Evolutionary conservation across 2,888 invertebrate species (phyloP).

Genomic region (Alloplasta piceator): DNA sequence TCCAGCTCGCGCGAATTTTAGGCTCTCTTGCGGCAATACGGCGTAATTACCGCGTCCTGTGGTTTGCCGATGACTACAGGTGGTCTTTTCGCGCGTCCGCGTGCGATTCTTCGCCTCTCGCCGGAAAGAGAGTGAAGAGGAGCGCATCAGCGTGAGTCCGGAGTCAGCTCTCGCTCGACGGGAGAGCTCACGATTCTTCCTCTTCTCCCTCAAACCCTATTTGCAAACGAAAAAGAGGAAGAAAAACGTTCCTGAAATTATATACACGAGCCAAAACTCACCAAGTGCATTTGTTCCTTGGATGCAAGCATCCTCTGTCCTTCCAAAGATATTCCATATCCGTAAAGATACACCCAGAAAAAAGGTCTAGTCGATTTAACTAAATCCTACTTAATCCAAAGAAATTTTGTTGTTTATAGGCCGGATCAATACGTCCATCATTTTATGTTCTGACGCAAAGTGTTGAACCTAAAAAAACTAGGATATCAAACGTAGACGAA

Average conservation of each 20-base stretch:
- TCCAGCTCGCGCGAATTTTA: slow-evolving; percentile 72
- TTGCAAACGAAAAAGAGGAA: slow-evolving; percentile 7
- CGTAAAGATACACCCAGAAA: too few species aligned
- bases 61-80: slow-evolving; percentile 76
- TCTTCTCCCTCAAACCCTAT: slow-evolving; percentile 16
- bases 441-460: too few species aligned
- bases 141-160: slow-evolving; percentile 62
- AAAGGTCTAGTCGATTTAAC: too few species aligned
- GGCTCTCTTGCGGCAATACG: slow-evolving; percentile 61
- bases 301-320: slow-evolving; percentile 28
- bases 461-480: too few species aligned
- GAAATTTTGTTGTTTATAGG: too few species aligned
- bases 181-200: slow-evolving; percentile 25
- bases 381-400: too few species aligned
- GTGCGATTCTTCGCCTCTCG: slow-evolving; percentile 25
- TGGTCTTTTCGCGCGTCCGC: slow-evolving; percentile 71
- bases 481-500: too few species aligned
- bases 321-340: neutral
- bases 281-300: slow-evolving; percentile 8
- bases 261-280: slow-evolving; percentile 14
- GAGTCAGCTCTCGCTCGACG: slow-evolving; percentile 11
- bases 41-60: slow-evolving; percentile 78
- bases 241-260: slow-evolving; percentile 45
- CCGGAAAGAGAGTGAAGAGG: neutral
- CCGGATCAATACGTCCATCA: too few species aligned